Conservation (phyloP, 2,113 vertebrate genomes). For the Tyto alba region DNA sequence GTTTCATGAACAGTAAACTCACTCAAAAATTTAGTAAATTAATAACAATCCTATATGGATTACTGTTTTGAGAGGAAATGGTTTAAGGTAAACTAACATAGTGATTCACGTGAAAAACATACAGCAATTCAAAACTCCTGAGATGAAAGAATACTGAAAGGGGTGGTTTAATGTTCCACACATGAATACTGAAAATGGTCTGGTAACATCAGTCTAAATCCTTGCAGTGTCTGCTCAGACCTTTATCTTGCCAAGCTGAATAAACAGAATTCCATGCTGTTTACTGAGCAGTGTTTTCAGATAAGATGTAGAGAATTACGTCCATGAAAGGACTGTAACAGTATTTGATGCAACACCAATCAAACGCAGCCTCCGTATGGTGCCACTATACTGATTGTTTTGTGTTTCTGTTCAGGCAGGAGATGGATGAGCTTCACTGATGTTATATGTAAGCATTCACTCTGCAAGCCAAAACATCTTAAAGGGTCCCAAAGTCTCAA, state of each 20-base stretch:
- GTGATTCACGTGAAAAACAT: not conserved
- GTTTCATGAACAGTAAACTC: not conserved
- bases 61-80: not conserved
- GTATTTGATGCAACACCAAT: not conserved
- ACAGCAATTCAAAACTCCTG: not conserved
- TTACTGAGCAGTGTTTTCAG: not conserved
- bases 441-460: not conserved
- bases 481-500: not conserved
- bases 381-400: accelerated
- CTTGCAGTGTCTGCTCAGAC: not conserved
- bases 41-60: not conserved
- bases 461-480: not conserved
- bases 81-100: not conserved
- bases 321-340: not conserved
- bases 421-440: not conserved
- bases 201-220: not conserved
- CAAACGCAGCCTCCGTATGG: not conserved
- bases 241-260: not conserved
- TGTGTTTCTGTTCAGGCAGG: not conserved
- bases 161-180: not conserved
- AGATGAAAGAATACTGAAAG: not conserved
- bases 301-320: not conserved
- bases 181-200: not conserved
- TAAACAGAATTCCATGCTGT: not conserved
- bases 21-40: not conserved